Evolutionary conservation across 92 coral and sea anemone species (phyloP), one percentile per base, ranked within the genome.

Genomic region (Phenganax subtilis): DNA sequence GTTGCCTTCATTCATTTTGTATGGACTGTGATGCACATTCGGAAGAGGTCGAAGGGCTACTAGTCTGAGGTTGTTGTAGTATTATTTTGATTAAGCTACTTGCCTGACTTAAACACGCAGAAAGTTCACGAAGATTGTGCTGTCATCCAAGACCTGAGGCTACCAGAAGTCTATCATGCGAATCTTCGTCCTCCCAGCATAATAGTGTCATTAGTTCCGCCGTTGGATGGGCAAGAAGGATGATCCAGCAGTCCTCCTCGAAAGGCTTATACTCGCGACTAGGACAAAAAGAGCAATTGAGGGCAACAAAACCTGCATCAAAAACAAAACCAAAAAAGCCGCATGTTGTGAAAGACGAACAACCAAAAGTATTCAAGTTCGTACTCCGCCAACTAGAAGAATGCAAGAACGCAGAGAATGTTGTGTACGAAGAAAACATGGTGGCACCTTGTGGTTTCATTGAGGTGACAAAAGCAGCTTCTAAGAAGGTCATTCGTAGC

Each of bases 191-290:
- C 47, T 37, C 47, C 47, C 47, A 37, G 0, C 47, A 37, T 37
- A 5, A 1, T 37, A 37, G 47, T 37, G 47, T 37, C 47, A 5
- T 37, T 37, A 37, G 47, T 37, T 37, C 5, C 47, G 47, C 47
- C 47, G 5, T 37, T 37, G 47, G 5, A 37, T 8, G 70, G 37
- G 47, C 70, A 11, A 8, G 47, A 20, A n/a, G 17, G 70, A 64
- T 64, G 70, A 64, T 64, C 12, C 70, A 64, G 10, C 70, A 64
- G 29, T 64, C 70, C 20, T 64, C 70, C 1, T 20, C 10, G 31
- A 64, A 64, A 64, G 70, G 70, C 10, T 64, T 64, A 28, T 64
- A 64, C 70, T 64, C 70, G 31, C 70, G 31, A 64, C 67, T 73
- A 62, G 70, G 70, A 64, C 17, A 64, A 64, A 64, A 17, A 64